Base-by-base conservation (phyloP, 1,140 invertebrate species). In the Anastatus disparis region DNA sequence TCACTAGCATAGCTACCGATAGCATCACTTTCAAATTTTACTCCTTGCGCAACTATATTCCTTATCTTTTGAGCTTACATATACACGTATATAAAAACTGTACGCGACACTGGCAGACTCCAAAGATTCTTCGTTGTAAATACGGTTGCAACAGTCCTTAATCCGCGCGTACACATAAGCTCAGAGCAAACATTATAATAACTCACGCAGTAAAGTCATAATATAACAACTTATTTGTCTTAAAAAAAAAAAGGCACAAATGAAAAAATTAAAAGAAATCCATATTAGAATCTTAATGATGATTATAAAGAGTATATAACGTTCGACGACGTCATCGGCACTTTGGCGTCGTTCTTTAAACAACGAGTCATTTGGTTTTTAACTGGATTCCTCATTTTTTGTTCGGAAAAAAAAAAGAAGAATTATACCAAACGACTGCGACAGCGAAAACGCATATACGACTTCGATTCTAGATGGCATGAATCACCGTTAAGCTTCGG, bases 141-240 rank as follows among this genome's bases (percentile, higher is more conserved):
- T 73, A 78, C 71, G 72, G 67, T 75, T 73, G 75, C 75, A 72
- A 77, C 77, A 75, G 61, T 70, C 76, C 69, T 58, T 76, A 73
- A 78, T 78, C 77, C 75, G 35, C 68, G 71, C 53, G 46, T 52
- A 78, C 65, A 77, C 35, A 40, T 12, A 8, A 44, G 15, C 42
- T 35, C 24, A 8, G 48, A 13, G 26, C 48, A 52, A 52, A 52
- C 48, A 52, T 17, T 48, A n/a, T 48, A 48, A 48, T 24, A 22
- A 10, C 46, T 46, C 44, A 20, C 44, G n/a, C 44, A 15, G 15
- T 1, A 44, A 35, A 12, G 17, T 3, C 48, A 27, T 26, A 15
- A 24, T 26, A 26, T 26, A 27, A 13, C 50, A 52, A 27, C 50
- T 24, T 26, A 52, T 52, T 52, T 52, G 15, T 52, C n/a, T n/a